Conservation (phyloP, 2,113 vertebrate species). For the Poecilia latipinna region DNA sequence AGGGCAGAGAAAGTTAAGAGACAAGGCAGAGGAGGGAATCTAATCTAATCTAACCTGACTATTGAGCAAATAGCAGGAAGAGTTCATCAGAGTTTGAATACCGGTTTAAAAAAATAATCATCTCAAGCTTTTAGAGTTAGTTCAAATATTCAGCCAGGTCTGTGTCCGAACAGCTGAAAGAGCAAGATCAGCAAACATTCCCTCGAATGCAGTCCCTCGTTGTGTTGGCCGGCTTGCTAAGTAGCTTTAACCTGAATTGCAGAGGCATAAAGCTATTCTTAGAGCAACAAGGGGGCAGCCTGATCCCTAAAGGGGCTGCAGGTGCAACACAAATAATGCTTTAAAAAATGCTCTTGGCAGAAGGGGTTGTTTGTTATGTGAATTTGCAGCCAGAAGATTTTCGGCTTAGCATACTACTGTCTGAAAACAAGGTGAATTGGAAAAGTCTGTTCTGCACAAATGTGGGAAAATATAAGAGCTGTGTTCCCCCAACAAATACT, state of each 20-base stretch:
- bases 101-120: constrained; percentile 30
- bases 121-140: constrained; percentile 19
- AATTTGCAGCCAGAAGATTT: constrained; percentile 6
- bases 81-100: constrained; percentile 12
- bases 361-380: neutral
- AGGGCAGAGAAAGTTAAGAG: constrained; percentile 40
- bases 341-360: neutral
- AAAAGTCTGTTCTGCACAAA: neutral
- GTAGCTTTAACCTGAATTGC: constrained; percentile 20
- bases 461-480: neutral
- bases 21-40: constrained; percentile 18
- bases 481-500: neutral
- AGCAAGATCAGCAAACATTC: constrained; percentile 24
- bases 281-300: constrained; percentile 14
- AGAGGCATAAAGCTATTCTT: constrained; percentile 9
- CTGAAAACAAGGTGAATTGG: neutral
- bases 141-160: constrained; percentile 6
- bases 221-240: constrained; percentile 3
- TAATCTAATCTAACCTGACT: neutral
- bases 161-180: constrained; percentile 10
- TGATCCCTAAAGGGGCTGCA: constrained; percentile 2
- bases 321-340: neutral
- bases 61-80: neutral
- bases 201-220: constrained; percentile 7
- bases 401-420: constrained; percentile 3